phyloP scores from a whole-genome alignment of 2,113 vertebrate species.

The Emydocephalus ijimae region DNA sequence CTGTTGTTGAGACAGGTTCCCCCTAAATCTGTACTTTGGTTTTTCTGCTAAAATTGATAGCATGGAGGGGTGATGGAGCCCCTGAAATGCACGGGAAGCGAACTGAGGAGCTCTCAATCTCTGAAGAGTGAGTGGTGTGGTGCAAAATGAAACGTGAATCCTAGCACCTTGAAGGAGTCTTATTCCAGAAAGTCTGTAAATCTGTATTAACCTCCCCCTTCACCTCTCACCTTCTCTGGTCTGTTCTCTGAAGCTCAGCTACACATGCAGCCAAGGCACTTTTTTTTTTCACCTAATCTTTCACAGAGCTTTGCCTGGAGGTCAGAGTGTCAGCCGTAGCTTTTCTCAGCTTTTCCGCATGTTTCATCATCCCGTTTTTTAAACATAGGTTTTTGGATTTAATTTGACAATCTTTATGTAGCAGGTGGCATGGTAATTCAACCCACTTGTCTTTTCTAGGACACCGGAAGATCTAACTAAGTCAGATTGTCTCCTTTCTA shows the following conservation, averaged over 20 bases:
- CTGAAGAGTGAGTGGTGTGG: not conserved
- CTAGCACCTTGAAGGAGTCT: conserved; percentile 1
- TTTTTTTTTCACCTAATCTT: conserved; percentile 24
- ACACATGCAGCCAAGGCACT: not conserved
- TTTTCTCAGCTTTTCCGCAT: conserved; percentile 45
- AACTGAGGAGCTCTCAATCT: fast-evolving
- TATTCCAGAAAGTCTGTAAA: not conserved
- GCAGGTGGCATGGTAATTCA: conserved; percentile 78
- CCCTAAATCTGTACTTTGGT: not conserved
- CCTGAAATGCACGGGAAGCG: not conserved
- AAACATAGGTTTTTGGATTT: conserved; percentile 53
- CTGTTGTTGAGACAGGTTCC: not conserved
- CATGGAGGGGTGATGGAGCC: too few species aligned
- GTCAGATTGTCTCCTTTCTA: conserved; percentile 78
- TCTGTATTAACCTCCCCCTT: conserved; percentile 42
- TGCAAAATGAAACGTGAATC: not conserved
- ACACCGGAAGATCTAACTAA: conserved; percentile 84
- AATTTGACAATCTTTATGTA: conserved; percentile 76
- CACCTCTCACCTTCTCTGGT: not conserved
- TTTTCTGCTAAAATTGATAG: not conserved
- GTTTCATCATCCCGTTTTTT: conserved; percentile 46
- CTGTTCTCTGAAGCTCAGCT: conserved; percentile 22
- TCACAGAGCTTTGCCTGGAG: conserved; percentile 26
- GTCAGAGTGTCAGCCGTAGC: conserved; percentile 44
- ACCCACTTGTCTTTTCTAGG: conserved; percentile 86